phyloP scores from a whole-genome alignment of 2,797 vertebrate genomes.

The Phoeniculus purpureus region DNA sequence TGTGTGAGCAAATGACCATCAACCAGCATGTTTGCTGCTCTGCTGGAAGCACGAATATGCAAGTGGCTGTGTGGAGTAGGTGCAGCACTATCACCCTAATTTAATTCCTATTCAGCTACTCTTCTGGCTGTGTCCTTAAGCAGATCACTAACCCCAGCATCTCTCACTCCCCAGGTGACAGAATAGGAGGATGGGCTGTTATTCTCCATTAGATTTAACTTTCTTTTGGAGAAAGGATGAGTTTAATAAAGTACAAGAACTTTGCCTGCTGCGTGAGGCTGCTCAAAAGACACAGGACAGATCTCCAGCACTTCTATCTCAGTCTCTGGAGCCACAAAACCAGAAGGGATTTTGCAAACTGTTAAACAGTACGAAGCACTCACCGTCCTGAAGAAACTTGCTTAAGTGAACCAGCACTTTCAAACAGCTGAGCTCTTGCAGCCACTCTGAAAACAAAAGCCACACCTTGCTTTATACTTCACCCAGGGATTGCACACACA shows the following conservation, averaged over 20 bases:
- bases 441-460: conserved; percentile 86
- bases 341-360: not conserved
- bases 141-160: not conserved
- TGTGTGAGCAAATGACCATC: not conserved
- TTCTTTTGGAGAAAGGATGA: not conserved
- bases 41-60: not conserved
- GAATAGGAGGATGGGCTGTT: not conserved
- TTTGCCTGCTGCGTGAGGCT: not conserved
- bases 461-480: conserved; percentile 12
- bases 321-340: not conserved
- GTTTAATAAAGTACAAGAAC: not conserved
- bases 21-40: not conserved
- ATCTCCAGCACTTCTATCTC: not conserved
- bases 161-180: not conserved
- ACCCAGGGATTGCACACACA: not conserved
- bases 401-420: conserved; percentile 83
- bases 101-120: not conserved
- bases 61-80: not conserved
- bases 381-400: conserved; percentile 83
- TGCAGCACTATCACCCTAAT: not conserved
- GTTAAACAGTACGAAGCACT: conserved; percentile 53
- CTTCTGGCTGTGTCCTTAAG: not conserved
- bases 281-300: not conserved
- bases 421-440: conserved; percentile 89
- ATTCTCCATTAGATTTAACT: not conserved